Evolutionary conservation across 2,113 vertebrate genomes (phyloP).

Genomic region (Thinocorus orbignyianus): DNA sequence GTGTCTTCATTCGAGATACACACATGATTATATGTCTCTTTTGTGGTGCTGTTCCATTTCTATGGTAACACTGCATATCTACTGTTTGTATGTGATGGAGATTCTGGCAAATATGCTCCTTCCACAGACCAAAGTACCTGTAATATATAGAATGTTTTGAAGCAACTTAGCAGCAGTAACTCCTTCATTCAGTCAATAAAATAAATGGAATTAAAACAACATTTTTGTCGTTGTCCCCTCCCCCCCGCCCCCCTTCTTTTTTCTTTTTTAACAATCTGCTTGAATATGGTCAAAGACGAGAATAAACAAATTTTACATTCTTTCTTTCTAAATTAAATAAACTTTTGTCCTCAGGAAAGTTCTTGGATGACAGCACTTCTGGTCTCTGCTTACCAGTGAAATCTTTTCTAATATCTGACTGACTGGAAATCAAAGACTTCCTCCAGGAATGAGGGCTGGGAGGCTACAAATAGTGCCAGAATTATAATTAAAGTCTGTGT

Average conservation of each 20-base stretch:
- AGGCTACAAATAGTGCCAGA: not conserved
- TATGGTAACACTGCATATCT: slow-evolving; percentile 14
- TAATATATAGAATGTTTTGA: not conserved
- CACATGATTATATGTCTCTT: not conserved
- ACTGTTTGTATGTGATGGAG: not conserved
- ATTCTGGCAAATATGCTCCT: not conserved
- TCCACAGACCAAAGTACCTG: not conserved
- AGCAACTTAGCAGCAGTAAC: not conserved
- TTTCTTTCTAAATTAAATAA: not conserved
- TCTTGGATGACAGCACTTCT: not conserved
- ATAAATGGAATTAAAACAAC: not conserved
- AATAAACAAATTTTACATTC: not conserved
- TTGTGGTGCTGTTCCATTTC: slow-evolving; percentile 28
- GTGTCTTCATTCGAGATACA: not conserved
- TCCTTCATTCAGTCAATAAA: not conserved
- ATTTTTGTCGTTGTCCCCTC: not conserved
- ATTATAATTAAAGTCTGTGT: not conserved
- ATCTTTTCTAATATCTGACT: not conserved
- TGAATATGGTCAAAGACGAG: not conserved
- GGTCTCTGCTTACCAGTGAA: not conserved
- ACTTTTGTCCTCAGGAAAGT: not conserved
- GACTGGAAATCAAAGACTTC: not conserved
- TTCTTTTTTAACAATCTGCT: not conserved
- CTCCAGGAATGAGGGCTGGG: not conserved
- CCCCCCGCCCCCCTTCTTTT: too few species aligned